Evolutionary conservation across 2,113 vertebrate species (phyloP).

Genomic region (Brachypodius melanocephalos): DNA sequence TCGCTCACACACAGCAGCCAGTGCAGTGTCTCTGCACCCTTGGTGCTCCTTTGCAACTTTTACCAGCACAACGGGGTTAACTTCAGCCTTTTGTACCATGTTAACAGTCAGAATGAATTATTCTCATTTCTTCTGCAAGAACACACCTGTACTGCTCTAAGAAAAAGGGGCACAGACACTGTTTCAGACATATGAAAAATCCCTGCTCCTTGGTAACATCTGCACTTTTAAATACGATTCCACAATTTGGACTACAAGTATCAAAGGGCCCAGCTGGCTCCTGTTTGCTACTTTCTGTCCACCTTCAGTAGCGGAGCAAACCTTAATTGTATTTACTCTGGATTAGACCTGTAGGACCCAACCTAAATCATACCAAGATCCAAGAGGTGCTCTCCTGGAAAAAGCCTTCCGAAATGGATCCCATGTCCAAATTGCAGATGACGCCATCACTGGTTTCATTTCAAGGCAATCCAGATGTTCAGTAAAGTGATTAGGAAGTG

Average conservation of each 20-base stretch:
- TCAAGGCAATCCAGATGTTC: slow-evolving; percentile 50
- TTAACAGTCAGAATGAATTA: not conserved
- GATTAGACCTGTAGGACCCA: slow-evolving; percentile 14
- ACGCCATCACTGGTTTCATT: slow-evolving; percentile 21
- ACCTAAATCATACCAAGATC: slow-evolving; percentile 16
- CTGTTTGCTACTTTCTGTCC: not conserved
- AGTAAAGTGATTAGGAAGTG: slow-evolving; percentile 54
- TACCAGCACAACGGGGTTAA: not conserved
- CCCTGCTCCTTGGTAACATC: not conserved
- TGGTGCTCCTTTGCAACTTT: not conserved
- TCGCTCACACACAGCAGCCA: not conserved
- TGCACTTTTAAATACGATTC: not conserved
- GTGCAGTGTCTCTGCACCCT: not conserved
- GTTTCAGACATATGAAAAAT: not conserved
- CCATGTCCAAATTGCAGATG: slow-evolving; percentile 34
- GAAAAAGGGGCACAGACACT: not conserved
- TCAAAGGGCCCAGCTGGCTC: not conserved
- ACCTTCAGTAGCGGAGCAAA: not conserved
- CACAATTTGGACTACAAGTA: not conserved
- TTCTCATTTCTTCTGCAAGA: not conserved
- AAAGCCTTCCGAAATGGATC: not conserved
- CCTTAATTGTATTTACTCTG: not conserved
- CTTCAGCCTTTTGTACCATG: not conserved
- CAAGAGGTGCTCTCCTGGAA: not conserved
- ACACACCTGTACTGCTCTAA: not conserved